Base-by-base conservation (phyloP, 2,113 vertebrate species). In the Neogobius melanostomus region DNA sequence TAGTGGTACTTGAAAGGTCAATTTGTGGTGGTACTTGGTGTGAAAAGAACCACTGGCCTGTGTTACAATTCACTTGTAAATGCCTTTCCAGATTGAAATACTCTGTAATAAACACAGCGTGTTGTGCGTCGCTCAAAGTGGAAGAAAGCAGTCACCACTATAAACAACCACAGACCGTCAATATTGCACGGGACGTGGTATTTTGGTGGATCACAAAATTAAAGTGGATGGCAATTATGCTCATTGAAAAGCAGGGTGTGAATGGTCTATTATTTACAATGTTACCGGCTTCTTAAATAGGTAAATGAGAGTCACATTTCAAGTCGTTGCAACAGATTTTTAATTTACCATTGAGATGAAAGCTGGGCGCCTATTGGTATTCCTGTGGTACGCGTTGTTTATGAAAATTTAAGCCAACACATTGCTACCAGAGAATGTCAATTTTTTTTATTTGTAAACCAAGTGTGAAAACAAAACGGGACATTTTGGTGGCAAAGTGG, bases 301-400 rank as follows among this genome's bases (percentile, higher is more conserved):
- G 75, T 79, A 69, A 82, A 87, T 74, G 67, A 71, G 70, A 80
- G 53, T 66, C 10, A 36, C 66, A 68, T 82, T 82, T 69, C 46
- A 28, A 64, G 64, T 53, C 66, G 61, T 83, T 84, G 70, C 78
- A 82, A 69, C 79, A 79, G 68, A 21, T 68, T 69, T 79, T 73
- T 83, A 21, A 81, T 51, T 84, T 74, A 46, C 28, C 68, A 68
- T 79, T 57, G 66, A 53, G 14, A 60, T 69, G 71, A 75, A 50
- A 63, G 68, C 71, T 76, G 80, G 60, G 61, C 67, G 66, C 57
- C 74, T 74, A 71, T 77, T 88, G 73, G 49, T 79, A 75, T 80
- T 84, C 79, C 70, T 36, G 28, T 36, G 76, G 77, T 71, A 81
- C 71, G 68, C 67, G 72, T 79, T 87, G 71, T 84, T 86, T 84